These are phyloP conservation scores for Solea senegalensis DNA, from an alignment of 2,113 vertebrate genomes.

Conservation along the genomic window DNA sequence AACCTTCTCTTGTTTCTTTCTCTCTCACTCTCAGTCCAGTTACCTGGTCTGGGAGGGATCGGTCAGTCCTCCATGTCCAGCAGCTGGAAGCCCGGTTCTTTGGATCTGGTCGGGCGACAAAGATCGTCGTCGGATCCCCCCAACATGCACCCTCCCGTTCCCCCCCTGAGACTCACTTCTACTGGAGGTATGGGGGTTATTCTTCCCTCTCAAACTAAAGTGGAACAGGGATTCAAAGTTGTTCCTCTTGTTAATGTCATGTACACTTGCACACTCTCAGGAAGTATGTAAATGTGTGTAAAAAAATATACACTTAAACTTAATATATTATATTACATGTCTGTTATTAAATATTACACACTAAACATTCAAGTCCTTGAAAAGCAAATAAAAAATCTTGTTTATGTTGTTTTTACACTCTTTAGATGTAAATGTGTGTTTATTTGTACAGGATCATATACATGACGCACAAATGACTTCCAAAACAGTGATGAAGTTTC, in stretches of 20 bases:
- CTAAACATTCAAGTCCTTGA: too few species aligned
- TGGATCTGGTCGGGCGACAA: constrained; percentile 91
- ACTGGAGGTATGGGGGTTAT: constrained; percentile 84
- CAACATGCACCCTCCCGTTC: constrained; percentile 95
- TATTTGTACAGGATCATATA: too few species aligned
- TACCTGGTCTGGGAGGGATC: constrained; percentile 83
- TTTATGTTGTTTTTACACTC: too few species aligned
- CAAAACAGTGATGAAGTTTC: neutral
- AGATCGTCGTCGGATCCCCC: constrained; percentile 98
- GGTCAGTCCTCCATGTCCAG: constrained; percentile 86
- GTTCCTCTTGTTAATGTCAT: too few species aligned
- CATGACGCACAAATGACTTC: neutral
- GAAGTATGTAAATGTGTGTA: too few species aligned
- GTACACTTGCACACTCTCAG: too few species aligned
- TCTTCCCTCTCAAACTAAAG: neutral
- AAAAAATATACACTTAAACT: too few species aligned
- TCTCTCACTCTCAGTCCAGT: constrained; percentile 79
- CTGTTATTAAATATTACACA: too few species aligned
- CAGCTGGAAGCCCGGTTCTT: constrained; percentile 90
- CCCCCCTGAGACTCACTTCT: constrained; percentile 93
- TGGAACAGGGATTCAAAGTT: too few species aligned
- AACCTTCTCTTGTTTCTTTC: constrained; percentile 3
- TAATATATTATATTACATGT: too few species aligned
- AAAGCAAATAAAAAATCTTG: too few species aligned
- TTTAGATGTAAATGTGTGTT: too few species aligned